phyloP scores from a whole-genome alignment of 2,888 invertebrate genomes.

The Diarsia dahlii region DNA sequence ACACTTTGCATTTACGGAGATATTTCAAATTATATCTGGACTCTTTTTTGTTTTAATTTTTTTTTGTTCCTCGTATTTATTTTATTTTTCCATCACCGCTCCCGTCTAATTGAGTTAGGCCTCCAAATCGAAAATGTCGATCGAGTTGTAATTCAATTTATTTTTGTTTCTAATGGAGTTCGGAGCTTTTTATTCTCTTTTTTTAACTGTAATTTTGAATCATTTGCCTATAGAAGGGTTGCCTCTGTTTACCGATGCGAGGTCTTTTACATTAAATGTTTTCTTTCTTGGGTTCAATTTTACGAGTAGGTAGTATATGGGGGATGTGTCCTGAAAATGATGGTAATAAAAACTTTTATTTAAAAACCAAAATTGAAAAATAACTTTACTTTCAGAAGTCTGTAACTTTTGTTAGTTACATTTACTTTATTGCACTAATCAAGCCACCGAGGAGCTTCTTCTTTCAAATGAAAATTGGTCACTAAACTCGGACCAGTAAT shows the following conservation, averaged over 20 bases:
- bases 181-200: slow-evolving; percentile 83
- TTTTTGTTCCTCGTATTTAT: slow-evolving; percentile 89
- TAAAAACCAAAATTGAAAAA: too few relatives aligned
- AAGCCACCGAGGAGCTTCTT: too few relatives aligned
- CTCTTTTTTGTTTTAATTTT: slow-evolving; percentile 89
- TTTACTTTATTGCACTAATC: too few relatives aligned
- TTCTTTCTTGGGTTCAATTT: slow-evolving; percentile 55
- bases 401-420: too few relatives aligned
- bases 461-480: too few relatives aligned
- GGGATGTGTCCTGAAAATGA: background rate
- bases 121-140: slow-evolving; percentile 90
- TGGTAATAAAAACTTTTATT: too few relatives aligned
- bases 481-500: too few relatives aligned
- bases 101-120: slow-evolving; percentile 90
- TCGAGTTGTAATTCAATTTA: slow-evolving; percentile 91
- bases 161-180: slow-evolving; percentile 91
- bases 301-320: background rate
- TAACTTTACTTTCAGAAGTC: too few relatives aligned
- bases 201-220: slow-evolving; percentile 87
- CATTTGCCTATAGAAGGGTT: slow-evolving; percentile 83
- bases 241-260: slow-evolving; percentile 73
- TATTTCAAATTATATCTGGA: slow-evolving; percentile 91
- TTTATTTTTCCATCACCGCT: slow-evolving; percentile 90
- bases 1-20: slow-evolving; percentile 91
- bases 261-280: slow-evolving; percentile 69